phyloP scores from a whole-genome alignment of 1,140 invertebrate species.

The Papilio polytes region DNA sequence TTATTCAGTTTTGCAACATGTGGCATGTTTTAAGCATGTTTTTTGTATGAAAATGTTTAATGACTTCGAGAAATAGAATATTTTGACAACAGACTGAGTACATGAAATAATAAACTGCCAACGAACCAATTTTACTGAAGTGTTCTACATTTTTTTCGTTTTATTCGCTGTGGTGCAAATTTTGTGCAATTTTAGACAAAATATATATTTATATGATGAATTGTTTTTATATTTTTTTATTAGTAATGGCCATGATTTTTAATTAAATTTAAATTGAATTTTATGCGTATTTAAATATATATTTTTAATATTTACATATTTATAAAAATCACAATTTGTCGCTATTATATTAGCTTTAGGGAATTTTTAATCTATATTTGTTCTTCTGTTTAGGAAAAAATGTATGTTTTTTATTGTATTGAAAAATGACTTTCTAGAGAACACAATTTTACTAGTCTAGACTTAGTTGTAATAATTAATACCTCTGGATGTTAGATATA shows the following conservation, averaged over 20 bases:
- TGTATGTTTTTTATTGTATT: constrained; percentile 28
- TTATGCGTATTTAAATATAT: constrained; percentile 29
- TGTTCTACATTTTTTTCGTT: constrained; percentile 12
- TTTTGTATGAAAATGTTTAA: background rate
- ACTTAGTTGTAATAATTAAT: constrained; percentile 62
- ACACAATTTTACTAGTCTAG: constrained; percentile 74
- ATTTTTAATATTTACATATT: constrained; percentile 27
- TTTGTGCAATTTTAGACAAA: constrained; percentile 61
- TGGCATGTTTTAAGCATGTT: constrained; percentile 24
- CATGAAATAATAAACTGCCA: constrained; percentile 12
- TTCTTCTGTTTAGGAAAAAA: constrained; percentile 40
- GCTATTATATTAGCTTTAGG: constrained; percentile 39
- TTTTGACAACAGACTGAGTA: constrained; percentile 26
- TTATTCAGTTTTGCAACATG: constrained; percentile 3
- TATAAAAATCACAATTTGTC: constrained; percentile 35
- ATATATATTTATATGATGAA: constrained; percentile 44
- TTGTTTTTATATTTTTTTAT: constrained; percentile 43
- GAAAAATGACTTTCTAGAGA: constrained; percentile 49
- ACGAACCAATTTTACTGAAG: background rate
- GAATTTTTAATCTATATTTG: constrained; percentile 34
- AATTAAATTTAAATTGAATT: constrained; percentile 28
- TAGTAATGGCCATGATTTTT: constrained; percentile 31
- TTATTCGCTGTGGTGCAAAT: constrained; percentile 56
- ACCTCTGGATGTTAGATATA: constrained; percentile 61
- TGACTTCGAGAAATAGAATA: background rate